Evolutionary conservation across 2,113 vertebrate species (phyloP).

Genomic region (Corydoras sp.): DNA sequence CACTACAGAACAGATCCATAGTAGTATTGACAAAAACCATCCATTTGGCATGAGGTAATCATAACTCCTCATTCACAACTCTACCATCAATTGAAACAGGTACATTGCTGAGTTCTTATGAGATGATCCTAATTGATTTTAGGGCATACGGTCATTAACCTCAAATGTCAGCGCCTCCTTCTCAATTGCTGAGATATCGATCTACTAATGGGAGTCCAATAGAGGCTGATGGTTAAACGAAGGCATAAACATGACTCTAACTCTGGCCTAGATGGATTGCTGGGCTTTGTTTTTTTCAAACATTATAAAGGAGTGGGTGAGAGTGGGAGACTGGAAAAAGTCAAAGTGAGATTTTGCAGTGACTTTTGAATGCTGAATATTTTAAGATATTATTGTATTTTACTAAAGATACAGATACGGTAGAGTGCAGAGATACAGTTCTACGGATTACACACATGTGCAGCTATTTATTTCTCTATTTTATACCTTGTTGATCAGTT

Average conservation of each 20-base stretch:
- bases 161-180: conserved; percentile 46
- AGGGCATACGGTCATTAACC: conserved; percentile 51
- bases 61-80: conserved; percentile 35
- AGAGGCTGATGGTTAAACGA: conserved; percentile 50
- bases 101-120: conserved; percentile 31
- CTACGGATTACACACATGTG: not conserved
- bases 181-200: conserved; percentile 52
- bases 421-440: not conserved
- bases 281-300: conserved; percentile 6
- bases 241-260: conserved; percentile 39
- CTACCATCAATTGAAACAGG: conserved; percentile 39
- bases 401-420: not conserved
- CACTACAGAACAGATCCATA: conserved; percentile 30
- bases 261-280: conserved; percentile 31
- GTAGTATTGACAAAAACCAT: conserved; percentile 32
- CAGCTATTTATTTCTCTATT: not conserved
- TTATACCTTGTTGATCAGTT: not conserved
- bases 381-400: not conserved
- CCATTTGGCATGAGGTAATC: conserved; percentile 39
- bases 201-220: conserved; percentile 55
- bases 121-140: conserved; percentile 53
- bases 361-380: not conserved
- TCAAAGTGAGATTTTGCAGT: too few relatives aligned
- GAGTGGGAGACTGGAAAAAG: not conserved
- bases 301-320: not conserved